These are phyloP conservation scores for Pentalonia nigronervosa DNA, from an alignment of 1,140 invertebrate species.

Conservation along the genomic window DNA sequence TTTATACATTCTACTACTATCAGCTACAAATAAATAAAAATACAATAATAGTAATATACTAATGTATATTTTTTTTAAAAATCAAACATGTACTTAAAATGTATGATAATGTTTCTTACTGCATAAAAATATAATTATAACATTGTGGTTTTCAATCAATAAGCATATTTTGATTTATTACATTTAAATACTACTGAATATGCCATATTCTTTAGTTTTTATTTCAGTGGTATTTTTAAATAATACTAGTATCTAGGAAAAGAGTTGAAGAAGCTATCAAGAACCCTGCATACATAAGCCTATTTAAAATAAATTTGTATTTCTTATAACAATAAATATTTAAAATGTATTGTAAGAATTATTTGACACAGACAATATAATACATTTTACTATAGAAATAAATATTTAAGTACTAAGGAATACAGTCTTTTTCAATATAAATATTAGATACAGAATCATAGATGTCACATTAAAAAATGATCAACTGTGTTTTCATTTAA, in stretches of 20 bases:
- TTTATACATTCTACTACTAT: constrained; percentile 46
- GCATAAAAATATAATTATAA: not conserved
- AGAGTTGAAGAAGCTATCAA: not conserved
- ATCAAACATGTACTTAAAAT: not conserved
- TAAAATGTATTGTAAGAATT: not conserved
- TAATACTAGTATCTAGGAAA: not conserved
- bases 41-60: not conserved
- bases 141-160: not conserved
- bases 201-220: not conserved
- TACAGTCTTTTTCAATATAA: not conserved
- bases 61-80: not conserved
- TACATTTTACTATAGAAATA: not conserved
- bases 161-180: not conserved
- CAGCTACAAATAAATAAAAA: not conserved
- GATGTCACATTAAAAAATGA: not conserved
- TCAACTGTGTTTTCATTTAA: too few relatives aligned
- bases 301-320: not conserved
- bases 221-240: not conserved
- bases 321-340: not conserved
- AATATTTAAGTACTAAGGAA: too few relatives aligned
- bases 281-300: too few relatives aligned
- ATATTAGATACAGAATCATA: not conserved
- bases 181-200: not conserved
- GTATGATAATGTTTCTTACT: not conserved
- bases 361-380: not conserved